Base-by-base conservation (phyloP, 2,797 vertebrate genomes). In the Decapterus maruadsi region DNA sequence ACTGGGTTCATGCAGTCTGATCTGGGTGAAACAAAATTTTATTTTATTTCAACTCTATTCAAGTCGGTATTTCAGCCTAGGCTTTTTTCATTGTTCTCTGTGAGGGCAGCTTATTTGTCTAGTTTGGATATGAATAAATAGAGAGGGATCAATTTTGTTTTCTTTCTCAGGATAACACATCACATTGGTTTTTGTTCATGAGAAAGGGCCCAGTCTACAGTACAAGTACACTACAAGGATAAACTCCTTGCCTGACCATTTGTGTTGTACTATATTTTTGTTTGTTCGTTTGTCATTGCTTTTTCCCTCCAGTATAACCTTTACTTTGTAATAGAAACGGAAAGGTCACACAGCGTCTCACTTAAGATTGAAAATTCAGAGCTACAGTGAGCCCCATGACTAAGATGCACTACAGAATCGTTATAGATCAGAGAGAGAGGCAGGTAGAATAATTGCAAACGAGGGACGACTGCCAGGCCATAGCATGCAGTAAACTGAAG, bases 291-390 rank as follows among this genome's bases (percentile, higher is more conserved):
- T 68, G 45, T 9, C 16, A 17, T 19, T n/a, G 45, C 4, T 46
- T 50, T 54, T 50, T 72, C 57, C 59, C 38, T 57, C 19, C n/a
- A 60, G 13, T 60, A 51, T 89, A 86, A 92, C 90, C 85, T 92
- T 90, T 90, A 46, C 77, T 85, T 83, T 89, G 60, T 90, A 80
- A 87, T 88, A 69, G 75, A 90, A 87, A 82, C 55, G 50, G 62
- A 92, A 93, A 92, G 89, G 90, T 93, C 87, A 89, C 77, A 77
- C 85, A 64, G 72, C 80, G 75, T 82, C 83, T 84, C 76, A 80
- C 79, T 79, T 87, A 70, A 80, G 79, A 87, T 83, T 84, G 79
- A 87, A 66, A 86, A 88, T 83, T 82, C 71, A 72, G 74, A 71
- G 75, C 68, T 75, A 68, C 74, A 66, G 53, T 63, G 63, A 75